These are phyloP conservation scores for Buphagus erythrorhynchus DNA, from an alignment of 2,797 vertebrate species.

Conservation along the genomic window DNA sequence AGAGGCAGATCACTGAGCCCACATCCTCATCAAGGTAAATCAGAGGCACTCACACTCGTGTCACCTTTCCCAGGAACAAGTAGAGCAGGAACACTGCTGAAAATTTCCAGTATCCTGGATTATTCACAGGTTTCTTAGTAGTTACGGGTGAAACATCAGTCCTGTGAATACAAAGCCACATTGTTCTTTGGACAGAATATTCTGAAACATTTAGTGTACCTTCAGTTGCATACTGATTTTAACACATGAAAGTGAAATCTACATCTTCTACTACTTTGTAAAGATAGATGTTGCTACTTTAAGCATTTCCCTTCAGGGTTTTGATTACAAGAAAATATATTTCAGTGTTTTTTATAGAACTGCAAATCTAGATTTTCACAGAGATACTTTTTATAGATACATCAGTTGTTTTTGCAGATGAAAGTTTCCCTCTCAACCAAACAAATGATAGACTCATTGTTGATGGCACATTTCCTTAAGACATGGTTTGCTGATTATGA, in stretches of 20 bases:
- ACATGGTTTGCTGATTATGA: not conserved
- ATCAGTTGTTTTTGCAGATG: not conserved
- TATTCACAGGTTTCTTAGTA: not conserved
- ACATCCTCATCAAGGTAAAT: conserved; percentile 94
- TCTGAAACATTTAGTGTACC: not conserved
- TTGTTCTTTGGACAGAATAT: not conserved
- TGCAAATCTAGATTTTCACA: not conserved
- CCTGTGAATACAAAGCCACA: not conserved
- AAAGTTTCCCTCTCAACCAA: not conserved
- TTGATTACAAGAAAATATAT: not conserved
- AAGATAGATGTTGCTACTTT: not conserved
- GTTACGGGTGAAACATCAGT: not conserved
- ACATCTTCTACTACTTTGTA: not conserved
- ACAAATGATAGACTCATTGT: not conserved
- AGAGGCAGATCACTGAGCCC: conserved; percentile 96
- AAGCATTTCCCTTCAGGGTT: not conserved
- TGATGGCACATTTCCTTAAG: not conserved
- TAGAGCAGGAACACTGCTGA: not conserved
- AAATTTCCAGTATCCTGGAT: not conserved
- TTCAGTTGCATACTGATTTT: not conserved
- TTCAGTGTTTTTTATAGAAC: not conserved
- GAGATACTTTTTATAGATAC: not conserved
- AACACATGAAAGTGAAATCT: not conserved
- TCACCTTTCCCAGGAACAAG: not conserved
- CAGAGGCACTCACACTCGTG: not conserved